A percentile compares a stretch with the other conserved stretches of the same genome.
phyloP scores from a whole-genome alignment of 2,797 vertebrate species.

The Tadarida brasiliensis region DNA sequence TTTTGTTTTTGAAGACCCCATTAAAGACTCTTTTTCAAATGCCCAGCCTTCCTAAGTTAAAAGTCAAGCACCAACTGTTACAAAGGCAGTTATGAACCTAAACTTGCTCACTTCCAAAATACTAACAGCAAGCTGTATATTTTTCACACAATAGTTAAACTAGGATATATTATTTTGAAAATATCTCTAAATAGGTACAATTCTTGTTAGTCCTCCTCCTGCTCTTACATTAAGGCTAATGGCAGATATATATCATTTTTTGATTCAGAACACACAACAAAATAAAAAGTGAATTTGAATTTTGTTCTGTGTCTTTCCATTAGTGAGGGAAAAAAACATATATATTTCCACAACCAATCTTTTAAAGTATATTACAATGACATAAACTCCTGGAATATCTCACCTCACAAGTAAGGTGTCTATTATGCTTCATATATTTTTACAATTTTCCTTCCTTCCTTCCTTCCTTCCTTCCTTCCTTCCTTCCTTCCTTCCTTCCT shows the following conservation, averaged over 20 bases:
- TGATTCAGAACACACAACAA: slow-evolving; percentile 18
- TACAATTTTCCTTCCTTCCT: background rate
- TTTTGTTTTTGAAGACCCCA: slow-evolving; percentile 50
- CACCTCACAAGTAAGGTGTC: background rate
- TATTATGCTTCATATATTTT: background rate
- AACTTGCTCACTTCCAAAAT: slow-evolving; percentile 68
- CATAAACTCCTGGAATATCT: background rate
- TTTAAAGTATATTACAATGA: background rate
- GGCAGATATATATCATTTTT: background rate
- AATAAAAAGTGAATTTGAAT: slow-evolving; percentile 45
- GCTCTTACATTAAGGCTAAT: slow-evolving; percentile 17
- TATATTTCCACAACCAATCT: background rate
- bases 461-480: too few species aligned
- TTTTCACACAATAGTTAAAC: slow-evolving; percentile 49
- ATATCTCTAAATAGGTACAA: slow-evolving; percentile 61
- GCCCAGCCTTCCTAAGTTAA: background rate
- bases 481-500: background rate
- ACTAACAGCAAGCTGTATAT: slow-evolving; percentile 47
- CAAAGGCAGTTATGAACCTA: slow-evolving; percentile 50
- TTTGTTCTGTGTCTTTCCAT: slow-evolving; percentile 15
- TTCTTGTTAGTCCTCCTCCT: slow-evolving; percentile 2
- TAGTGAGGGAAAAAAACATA: background rate
- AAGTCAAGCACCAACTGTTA: slow-evolving; percentile 61
- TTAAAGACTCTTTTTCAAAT: slow-evolving; percentile 52
- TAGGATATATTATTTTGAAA: slow-evolving; percentile 69